Conservation (phyloP, 1,140 invertebrate species). For the Cheumatopsyche charites region DNA sequence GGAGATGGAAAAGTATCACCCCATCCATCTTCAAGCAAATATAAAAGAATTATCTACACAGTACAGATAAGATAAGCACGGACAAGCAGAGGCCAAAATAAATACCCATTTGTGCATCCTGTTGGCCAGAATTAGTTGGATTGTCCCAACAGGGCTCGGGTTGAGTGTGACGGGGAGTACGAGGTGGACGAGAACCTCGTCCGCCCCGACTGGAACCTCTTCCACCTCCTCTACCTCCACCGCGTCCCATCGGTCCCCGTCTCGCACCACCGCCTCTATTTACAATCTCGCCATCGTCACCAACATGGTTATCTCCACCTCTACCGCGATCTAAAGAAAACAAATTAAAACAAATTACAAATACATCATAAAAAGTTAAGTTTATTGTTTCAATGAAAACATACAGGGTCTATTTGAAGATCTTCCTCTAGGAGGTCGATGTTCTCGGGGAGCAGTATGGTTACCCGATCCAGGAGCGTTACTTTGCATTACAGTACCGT, state of each 20-base stretch:
- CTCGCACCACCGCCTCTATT: slow-evolving; percentile 61
- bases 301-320: slow-evolving; percentile 52
- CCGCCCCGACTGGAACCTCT: slow-evolving; percentile 61
- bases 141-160: slow-evolving; percentile 47
- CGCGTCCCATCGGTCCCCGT: slow-evolving; percentile 60
- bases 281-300: slow-evolving; percentile 54
- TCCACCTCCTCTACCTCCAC: slow-evolving; percentile 57
- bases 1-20: slow-evolving; percentile 63
- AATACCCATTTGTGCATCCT: slow-evolving; percentile 18
- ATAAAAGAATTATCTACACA: no score
- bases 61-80: no score
- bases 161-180: slow-evolving; percentile 43
- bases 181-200: slow-evolving; percentile 47
- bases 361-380: not conserved
- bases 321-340: slow-evolving; percentile 56
- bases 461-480: slow-evolving; percentile 33
- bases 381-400: not conserved
- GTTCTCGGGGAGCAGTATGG: slow-evolving; percentile 14
- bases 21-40: slow-evolving; percentile 43
- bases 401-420: slow-evolving; percentile 28
- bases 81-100: no score
- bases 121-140: slow-evolving; percentile 8
- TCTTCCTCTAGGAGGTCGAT: slow-evolving; percentile 23
- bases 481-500: slow-evolving; percentile 33
- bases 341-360: slow-evolving; percentile 12